These are phyloP conservation scores for Campodea augens DNA, from an alignment of 1,140 invertebrate genomes.

Conservation along the genomic window DNA sequence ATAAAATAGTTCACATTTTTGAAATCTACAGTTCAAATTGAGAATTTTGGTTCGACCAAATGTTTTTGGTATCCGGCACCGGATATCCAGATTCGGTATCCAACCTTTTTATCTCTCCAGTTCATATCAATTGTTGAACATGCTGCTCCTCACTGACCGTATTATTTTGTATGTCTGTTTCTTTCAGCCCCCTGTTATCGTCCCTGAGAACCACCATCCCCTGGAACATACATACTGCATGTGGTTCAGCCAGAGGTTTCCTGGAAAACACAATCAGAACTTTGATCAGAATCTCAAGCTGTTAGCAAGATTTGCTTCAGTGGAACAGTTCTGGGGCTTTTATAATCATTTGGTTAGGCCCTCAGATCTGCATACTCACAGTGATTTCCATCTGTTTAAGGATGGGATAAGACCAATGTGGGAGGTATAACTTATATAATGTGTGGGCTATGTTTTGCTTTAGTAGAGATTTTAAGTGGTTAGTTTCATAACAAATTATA, in stretches of 20 bases:
- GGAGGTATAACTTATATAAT: slow-evolving; percentile 64
- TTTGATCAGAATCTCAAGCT: slow-evolving; percentile 59
- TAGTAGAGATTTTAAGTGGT: not conserved
- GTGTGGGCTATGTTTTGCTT: no score
- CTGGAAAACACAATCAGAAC: slow-evolving; percentile 42
- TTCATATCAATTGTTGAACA: no score
- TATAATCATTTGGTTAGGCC: slow-evolving; percentile 82
- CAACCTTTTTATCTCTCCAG: no score
- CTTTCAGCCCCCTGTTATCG: slow-evolving; percentile 32
- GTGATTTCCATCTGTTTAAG: slow-evolving; percentile 95
- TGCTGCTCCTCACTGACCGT: no score
- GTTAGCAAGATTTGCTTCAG: slow-evolving; percentile 67
- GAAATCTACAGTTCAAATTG: no score
- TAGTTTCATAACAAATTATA: not conserved
- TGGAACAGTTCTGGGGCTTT: slow-evolving; percentile 93
- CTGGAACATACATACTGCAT: slow-evolving; percentile 76
- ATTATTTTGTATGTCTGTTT: no score
- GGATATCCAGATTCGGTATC: no score
- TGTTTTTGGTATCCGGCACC: no score
- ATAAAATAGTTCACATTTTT: no score
- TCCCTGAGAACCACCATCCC: slow-evolving; percentile 58
- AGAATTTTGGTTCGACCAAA: no score
- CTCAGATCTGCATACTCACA: slow-evolving; percentile 67
- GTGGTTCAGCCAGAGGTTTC: slow-evolving; percentile 63
- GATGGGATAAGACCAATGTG: slow-evolving; percentile 97